A percentile compares a stretch with the other conserved stretches of the same genome.
Evolutionary conservation across 2,113 vertebrate species (phyloP).

Genomic region (Scolopax mira): DNA sequence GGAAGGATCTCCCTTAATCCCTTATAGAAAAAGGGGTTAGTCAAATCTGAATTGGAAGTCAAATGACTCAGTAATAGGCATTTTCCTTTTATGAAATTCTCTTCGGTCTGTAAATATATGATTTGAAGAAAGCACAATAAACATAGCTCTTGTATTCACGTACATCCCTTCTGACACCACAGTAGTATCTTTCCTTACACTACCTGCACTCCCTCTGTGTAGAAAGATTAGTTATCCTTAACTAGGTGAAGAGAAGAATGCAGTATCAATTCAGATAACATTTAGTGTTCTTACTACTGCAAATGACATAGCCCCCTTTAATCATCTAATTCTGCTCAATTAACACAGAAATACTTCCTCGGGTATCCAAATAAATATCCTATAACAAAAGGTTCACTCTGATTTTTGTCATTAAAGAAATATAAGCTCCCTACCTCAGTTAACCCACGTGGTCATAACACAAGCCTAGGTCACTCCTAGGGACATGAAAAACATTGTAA

Average conservation of each 20-base stretch:
- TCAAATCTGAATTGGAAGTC: not conserved
- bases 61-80: accelerated
- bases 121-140: not conserved
- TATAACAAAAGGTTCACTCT: not conserved
- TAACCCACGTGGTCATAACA: not conserved
- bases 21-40: not conserved
- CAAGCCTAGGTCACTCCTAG: not conserved
- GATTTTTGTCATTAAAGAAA: not conserved
- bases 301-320: not conserved
- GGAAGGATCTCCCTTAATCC: not conserved
- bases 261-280: not conserved
- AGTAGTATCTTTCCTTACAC: not conserved
- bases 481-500: not conserved
- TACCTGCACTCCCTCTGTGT: not conserved
- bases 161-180: not conserved
- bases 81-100: not conserved
- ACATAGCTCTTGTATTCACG: not conserved
- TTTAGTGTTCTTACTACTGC: not conserved
- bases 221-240: not conserved
- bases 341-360: not conserved
- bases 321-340: not conserved
- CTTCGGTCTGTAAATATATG: not conserved
- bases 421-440: not conserved
- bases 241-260: not conserved
- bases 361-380: not conserved